Conservation (phyloP, 2,797 vertebrate genomes). For the Bryconaethiops microstoma region DNA sequence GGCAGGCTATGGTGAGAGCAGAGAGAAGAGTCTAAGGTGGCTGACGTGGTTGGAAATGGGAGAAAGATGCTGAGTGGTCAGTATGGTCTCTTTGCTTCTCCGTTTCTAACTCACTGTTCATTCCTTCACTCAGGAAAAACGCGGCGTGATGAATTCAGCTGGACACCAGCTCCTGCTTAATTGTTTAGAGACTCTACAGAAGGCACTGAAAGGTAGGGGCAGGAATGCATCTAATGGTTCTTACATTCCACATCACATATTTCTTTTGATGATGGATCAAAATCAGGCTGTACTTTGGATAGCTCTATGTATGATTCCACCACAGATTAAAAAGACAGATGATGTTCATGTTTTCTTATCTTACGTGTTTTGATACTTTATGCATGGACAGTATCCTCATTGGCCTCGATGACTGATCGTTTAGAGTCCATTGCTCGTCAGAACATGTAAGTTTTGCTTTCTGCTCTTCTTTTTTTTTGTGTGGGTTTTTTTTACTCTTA, state of each 20-base stretch:
- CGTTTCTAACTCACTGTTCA: neutral
- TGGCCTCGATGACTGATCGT: slow-evolving; percentile 96
- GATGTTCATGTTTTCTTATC: neutral
- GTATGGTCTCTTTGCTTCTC: neutral
- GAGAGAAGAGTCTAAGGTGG: neutral
- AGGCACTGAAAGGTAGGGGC: slow-evolving; percentile 91
- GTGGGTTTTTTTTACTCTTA: neutral
- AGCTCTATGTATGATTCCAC: neutral
- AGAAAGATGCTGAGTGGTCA: neutral
- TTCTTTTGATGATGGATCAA: neutral
- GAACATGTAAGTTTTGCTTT: slow-evolving; percentile 83
- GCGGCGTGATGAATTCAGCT: slow-evolving; percentile 87
- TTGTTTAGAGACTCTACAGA: slow-evolving; percentile 95
- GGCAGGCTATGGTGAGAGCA: slow-evolving; percentile 92
- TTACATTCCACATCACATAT: neutral
- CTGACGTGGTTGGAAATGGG: neutral
- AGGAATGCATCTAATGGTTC: neutral
- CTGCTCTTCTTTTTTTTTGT: no score
- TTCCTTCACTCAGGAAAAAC: slow-evolving; percentile 85
- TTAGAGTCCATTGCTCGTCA: slow-evolving; percentile 96
- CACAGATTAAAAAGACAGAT: no score
- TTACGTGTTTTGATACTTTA: slow-evolving; percentile 29
- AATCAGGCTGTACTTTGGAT: neutral
- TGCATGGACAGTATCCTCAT: slow-evolving; percentile 84
- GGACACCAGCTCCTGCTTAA: slow-evolving; percentile 93